Evolutionary conservation across 2,113 vertebrate species (phyloP), one percentile per base, ranked within the genome.

Genomic region (Galeopterus variegatus): DNA sequence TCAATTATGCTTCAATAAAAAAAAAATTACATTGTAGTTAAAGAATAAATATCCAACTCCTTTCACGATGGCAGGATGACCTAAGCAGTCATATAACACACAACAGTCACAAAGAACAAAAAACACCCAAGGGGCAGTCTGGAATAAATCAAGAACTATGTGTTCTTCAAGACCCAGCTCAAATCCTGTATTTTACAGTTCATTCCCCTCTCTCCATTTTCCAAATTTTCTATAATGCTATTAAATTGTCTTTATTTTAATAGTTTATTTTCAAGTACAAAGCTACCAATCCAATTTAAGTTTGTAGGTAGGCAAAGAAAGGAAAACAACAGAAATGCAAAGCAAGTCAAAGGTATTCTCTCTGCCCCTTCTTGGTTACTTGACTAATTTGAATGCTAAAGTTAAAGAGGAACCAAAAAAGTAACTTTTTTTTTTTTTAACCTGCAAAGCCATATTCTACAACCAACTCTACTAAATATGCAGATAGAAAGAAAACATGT

Each of bases 181-280:
- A 96, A 75, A 92, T 75, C 17, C 75, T 88, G 4, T 50, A 41
- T 82, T 48, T n/a, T 77, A 90, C 14, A 93, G 14, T 82, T 81
- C 41, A 90, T 54, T 85, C 31, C 26, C 50, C n/a, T 88, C 73
- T 62, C 18, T 70, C 45, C 69, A 80, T 94, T 96, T 93, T 86
- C 83, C 73, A 92, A 79, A 76, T 77, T 86, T 93, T 80, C 73
- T 94, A 56, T 45, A 77, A 52, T 60, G 23, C 48, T 81, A 92
- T 92, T 88, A 86, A 92, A 90, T 54, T 84, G 33, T 36, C 36
- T 91, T 89, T 64, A 95, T 85, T 86, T 97, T 67, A 88, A 87
- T 67, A 90, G n/a, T 58, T 73, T 81, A 41, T 70, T 67, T 85
- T 88, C 69, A 65, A 92, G 48, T 91, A 82, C 45, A 84, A 93